These are phyloP conservation scores for Haplotaxodon microlepis DNA, from an alignment of 2,113 vertebrate genomes.

Conservation along the genomic window DNA sequence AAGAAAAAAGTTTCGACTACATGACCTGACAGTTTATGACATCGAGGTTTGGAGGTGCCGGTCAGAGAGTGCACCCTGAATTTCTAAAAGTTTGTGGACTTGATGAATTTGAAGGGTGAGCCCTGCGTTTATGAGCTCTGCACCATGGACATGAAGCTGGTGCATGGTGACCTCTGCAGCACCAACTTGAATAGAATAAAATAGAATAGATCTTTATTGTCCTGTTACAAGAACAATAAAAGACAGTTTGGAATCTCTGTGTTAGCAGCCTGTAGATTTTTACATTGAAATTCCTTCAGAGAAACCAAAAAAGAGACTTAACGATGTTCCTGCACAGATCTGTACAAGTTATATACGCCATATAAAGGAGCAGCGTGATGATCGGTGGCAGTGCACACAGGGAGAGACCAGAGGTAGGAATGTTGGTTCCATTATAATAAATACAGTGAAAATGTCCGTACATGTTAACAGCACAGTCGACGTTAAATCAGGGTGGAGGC, in stretches of 20 bases:
- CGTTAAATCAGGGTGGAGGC: not conserved
- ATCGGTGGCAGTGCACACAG: not conserved
- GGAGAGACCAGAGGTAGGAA: not conserved
- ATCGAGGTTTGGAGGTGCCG: not conserved
- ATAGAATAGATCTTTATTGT: not conserved
- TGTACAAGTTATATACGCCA: not conserved
- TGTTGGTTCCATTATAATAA: not conserved
- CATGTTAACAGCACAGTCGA: not conserved
- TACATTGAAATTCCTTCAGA: not conserved
- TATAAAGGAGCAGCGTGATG: not conserved
- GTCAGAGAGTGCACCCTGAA: not conserved
- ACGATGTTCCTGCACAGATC: not conserved
- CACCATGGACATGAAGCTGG: not conserved
- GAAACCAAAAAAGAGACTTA: not conserved
- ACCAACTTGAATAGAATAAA: not conserved
- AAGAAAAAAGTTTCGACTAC: not conserved
- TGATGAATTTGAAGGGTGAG: not conserved
- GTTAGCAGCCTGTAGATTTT: not conserved
- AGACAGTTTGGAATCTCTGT: not conserved
- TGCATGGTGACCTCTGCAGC: not conserved
- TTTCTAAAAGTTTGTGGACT: not conserved
- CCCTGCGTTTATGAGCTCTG: not conserved
- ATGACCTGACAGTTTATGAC: not conserved
- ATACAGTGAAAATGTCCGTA: not conserved
- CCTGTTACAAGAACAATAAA: not conserved